Evolutionary conservation across 2,888 invertebrate species (phyloP).

Genomic region (Galeruca laticollis): DNA sequence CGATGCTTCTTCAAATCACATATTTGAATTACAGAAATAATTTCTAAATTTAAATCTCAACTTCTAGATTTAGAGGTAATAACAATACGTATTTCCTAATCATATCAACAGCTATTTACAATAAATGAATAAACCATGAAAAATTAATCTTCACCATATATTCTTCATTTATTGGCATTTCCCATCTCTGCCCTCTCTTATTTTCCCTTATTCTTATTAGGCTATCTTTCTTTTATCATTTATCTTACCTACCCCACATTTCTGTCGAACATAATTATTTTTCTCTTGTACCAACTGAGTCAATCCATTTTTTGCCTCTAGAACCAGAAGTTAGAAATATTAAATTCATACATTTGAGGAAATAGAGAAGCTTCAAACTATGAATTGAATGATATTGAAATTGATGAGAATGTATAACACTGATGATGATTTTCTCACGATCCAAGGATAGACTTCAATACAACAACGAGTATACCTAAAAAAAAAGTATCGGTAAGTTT

Average conservation of each 20-base stretch:
- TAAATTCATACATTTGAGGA: constrained; percentile 30
- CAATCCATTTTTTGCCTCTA: neutral
- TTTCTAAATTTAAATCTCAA: no score
- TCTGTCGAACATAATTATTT: no score
- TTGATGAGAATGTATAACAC: constrained; percentile 32
- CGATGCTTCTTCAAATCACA: neutral
- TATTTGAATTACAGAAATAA: no score
- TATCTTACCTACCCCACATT: no score
- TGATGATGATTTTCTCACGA: constrained; percentile 29
- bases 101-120: no score
- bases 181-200: no score
- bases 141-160: no score
- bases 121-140: no score
- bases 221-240: no score
- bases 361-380: constrained; percentile 23
- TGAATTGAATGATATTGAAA: constrained; percentile 21
- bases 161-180: no score
- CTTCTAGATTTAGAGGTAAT: neutral
- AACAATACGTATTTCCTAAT: no score
- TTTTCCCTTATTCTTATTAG: no score
- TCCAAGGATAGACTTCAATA: constrained; percentile 41
- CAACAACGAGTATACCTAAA: constrained; percentile 50
- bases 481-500: constrained; percentile 22
- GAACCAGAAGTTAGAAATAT: neutral
- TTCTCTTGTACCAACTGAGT: neutral